These are phyloP conservation scores for Bellardia bayeri DNA, from an alignment of 2,888 invertebrate species.

Conservation along the genomic window DNA sequence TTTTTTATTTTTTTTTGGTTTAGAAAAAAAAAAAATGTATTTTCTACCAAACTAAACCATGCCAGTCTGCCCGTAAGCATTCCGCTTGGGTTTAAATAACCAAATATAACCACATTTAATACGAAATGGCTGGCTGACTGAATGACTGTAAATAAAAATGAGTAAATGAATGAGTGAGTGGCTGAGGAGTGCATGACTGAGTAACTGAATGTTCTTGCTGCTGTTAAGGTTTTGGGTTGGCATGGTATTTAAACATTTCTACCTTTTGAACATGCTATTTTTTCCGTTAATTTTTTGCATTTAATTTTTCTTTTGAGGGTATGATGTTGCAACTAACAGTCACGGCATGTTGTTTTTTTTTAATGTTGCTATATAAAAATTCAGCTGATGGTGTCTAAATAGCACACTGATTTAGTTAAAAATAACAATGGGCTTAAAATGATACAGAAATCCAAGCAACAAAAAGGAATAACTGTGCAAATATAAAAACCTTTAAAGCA, in stretches of 20 bases:
- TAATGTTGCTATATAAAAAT: neutral
- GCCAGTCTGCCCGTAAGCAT: conserved; percentile 61
- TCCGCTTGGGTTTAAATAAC: conserved; percentile 62
- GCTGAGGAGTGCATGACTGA: conserved; percentile 40
- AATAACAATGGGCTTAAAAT: too few species aligned
- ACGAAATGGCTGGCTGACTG: conserved; percentile 49
- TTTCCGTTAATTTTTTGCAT: conserved; percentile 10
- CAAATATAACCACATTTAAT: conserved; percentile 71
- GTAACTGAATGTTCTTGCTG: conserved; percentile 34
- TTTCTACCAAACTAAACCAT: conserved; percentile 62
- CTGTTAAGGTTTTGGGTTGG: conserved; percentile 29
- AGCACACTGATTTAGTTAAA: neutral
- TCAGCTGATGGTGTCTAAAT: neutral
- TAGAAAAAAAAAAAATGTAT: conserved; percentile 28
- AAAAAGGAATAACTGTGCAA: too few species aligned
- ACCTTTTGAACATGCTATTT: conserved; percentile 10
- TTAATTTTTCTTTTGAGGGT: conserved; percentile 45
- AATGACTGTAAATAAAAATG: conserved; percentile 13
- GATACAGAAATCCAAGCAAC: too few species aligned
- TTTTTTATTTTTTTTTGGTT: conserved; percentile 35
- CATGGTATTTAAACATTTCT: conserved; percentile 31
- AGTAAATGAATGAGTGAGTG: conserved; percentile 32
- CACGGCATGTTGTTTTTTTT: conserved; percentile 34
- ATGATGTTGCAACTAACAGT: conserved; percentile 46
- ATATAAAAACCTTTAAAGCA: too few species aligned